These are phyloP conservation scores for Hydrochoerus hydrochaeris DNA, from an alignment of 2,113 vertebrate species.

Conservation along the genomic window DNA sequence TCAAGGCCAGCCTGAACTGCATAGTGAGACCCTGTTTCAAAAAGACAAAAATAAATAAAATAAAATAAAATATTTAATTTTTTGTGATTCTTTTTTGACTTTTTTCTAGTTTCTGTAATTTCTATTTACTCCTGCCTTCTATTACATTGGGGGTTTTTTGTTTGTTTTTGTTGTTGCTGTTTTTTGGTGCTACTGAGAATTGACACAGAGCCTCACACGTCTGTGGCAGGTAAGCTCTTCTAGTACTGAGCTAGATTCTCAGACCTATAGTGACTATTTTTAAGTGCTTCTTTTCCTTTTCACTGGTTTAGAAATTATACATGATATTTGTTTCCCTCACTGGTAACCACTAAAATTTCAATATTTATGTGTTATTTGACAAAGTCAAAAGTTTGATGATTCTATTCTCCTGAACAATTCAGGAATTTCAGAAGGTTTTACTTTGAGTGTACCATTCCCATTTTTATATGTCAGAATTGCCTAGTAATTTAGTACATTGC, in stretches of 20 bases:
- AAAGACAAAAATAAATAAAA: too few species aligned
- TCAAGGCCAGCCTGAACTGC: too few species aligned
- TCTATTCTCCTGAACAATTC: neutral
- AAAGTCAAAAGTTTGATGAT: neutral
- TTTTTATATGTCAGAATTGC: neutral
- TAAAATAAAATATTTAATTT: neutral
- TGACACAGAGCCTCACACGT: neutral
- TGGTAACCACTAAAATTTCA: neutral
- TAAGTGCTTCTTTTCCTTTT: neutral
- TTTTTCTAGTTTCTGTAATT: neutral
- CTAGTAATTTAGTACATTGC: neutral
- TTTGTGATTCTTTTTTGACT: neutral
- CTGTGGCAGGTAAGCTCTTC: neutral
- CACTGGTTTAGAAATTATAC: neutral
- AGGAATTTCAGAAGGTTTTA: neutral
- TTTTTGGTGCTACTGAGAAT: neutral
- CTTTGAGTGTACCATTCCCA: neutral
- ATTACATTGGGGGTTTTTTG: too few species aligned
- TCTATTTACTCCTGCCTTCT: neutral
- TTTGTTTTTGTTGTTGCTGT: too few species aligned
- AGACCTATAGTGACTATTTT: neutral
- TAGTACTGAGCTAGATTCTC: neutral
- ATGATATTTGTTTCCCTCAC: neutral
- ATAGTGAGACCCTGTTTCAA: too few species aligned
- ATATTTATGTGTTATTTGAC: neutral